Percentiles rank a stretch among this genome's conserved stretches.
Conservation (phyloP, 2,113 vertebrate species). For the Cochlearius cochlearius region DNA sequence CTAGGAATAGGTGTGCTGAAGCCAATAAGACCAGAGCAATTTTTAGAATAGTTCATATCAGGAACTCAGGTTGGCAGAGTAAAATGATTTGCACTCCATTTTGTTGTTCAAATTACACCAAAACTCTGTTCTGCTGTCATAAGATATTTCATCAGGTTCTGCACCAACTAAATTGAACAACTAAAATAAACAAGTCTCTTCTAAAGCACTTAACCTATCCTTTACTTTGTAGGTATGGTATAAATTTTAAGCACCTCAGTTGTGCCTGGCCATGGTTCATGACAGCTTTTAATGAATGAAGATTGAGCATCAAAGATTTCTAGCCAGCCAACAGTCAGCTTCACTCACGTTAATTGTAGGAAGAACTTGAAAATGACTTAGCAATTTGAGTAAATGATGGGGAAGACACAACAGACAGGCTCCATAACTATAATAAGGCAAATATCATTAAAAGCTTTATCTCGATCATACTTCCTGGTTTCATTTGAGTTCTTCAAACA, state of each 20-base stretch:
- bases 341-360: constrained; percentile 18
- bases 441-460: constrained; percentile 47
- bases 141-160: background rate
- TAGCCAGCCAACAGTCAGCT: background rate
- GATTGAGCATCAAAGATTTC: background rate
- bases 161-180: background rate
- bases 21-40: background rate
- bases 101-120: background rate
- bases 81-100: background rate
- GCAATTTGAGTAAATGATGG: constrained; percentile 52
- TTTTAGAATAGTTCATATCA: background rate
- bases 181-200: background rate
- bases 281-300: background rate
- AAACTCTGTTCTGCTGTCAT: background rate
- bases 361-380: constrained; percentile 36
- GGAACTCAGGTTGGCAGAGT: background rate
- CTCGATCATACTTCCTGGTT: constrained; percentile 27
- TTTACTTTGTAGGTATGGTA: background rate
- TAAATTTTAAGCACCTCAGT: background rate
- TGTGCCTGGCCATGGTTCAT: background rate
- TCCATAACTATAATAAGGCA: constrained; percentile 38
- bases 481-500: background rate
- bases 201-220: background rate
- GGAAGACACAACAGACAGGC: constrained; percentile 7
- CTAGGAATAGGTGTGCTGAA: background rate